Conservation (phyloP, 2,113 vertebrate genomes). For the Hiodon tergisus region DNA sequence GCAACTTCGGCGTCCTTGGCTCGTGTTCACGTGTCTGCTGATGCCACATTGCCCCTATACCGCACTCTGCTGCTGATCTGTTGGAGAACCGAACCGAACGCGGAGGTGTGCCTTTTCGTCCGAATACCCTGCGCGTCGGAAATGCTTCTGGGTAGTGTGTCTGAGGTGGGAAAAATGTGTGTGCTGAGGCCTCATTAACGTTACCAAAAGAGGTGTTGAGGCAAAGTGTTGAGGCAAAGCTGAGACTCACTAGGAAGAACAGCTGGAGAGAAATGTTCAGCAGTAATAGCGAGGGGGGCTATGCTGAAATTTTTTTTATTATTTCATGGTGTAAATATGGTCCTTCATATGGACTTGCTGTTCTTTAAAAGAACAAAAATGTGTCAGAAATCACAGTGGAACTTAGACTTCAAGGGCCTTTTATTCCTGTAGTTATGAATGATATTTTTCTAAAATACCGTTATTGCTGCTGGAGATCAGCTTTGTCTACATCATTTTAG, state of each 20-base stretch:
- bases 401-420: no score
- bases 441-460: no score
- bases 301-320: background rate
- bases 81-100: background rate
- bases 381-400: no score
- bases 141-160: background rate
- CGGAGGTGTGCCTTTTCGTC: background rate
- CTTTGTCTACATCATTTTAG: no score
- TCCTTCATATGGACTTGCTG: background rate
- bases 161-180: constrained; percentile 38
- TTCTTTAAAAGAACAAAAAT: no score
- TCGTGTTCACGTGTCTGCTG: background rate
- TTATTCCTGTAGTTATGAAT: no score
- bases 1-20: background rate
- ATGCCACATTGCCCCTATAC: background rate
- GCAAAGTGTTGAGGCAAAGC: constrained; percentile 45
- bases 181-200: constrained; percentile 53
- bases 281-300: constrained; percentile 42
- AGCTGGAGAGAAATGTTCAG: constrained; percentile 16
- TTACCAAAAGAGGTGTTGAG: constrained; percentile 62
- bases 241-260: constrained; percentile 49
- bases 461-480: no score
- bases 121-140: background rate
- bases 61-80: no score
- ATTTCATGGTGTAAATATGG: background rate